Evolutionary conservation across 2,888 invertebrate genomes (phyloP), one percentile per base, ranked within the genome.

Genomic region (Zhengitettix transpicula): DNA sequence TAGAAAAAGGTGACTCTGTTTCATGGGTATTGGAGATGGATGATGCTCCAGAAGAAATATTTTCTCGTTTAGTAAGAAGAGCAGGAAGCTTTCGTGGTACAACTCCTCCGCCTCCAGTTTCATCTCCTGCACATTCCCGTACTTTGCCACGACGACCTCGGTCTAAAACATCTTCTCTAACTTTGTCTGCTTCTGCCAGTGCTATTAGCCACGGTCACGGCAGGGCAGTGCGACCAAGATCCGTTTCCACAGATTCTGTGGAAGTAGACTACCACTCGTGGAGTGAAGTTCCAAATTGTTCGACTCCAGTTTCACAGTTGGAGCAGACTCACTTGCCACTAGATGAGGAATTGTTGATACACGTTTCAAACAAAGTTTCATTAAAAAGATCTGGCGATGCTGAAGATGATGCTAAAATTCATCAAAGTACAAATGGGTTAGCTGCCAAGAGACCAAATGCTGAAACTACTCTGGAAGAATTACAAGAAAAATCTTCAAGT

Each of bases 1-100:
- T 90, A 1, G 87, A 89, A 71, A 89, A 90, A 71, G 85, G 83
- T 60, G 90, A 89, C 71, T 90, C 89, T 0, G 88, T 91, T 51
- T 88, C 89, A 68, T 91, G 88, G 83, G 88, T 90, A 16, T 75
- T 90, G 42, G 89, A 90, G 71, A 84, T 91, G 69, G 80, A 82
- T 61, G 84, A 85, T 66, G 81, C 83, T 14, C 84, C 87, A 0
- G 85, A 87, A 68, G 82, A 81, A 64, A 80, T 85, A 52, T 85
- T 85, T 54, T 80, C 82, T 56, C 81, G 86, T 66, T 77, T 87
- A 11, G 82, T 87, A 10, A 76, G 85, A 44, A 77, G 84, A 54
- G 85, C 83, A 1, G 75, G 66, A 47, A 69, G 68, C 59, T 63
- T 67, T 17, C 61, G 67, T 3, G 58, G 58, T 42, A 51, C 58